Conservation (phyloP, 2,113 vertebrate genomes). For the Xenopus borealis region DNA sequence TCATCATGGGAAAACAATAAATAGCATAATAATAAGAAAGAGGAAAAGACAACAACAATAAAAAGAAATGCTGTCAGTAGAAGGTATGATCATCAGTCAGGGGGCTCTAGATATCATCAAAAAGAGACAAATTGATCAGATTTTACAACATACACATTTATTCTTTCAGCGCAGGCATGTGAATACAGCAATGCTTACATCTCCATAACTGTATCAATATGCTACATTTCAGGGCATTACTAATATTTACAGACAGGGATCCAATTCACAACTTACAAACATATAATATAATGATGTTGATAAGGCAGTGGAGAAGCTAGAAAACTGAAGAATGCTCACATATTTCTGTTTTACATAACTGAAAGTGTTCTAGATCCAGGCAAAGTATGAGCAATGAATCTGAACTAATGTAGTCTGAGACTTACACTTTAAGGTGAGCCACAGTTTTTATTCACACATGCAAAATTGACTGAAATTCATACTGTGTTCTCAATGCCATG, state of each 20-base stretch:
- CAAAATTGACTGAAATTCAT: too few species aligned
- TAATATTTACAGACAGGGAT: constrained; percentile 29
- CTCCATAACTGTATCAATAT: constrained; percentile 30
- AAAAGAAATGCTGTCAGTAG: constrained; percentile 8
- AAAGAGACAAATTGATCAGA: constrained; percentile 40
- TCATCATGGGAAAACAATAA: too few species aligned
- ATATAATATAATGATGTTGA: constrained; percentile 17
- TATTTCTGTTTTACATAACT: too few species aligned
- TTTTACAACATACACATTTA: constrained; percentile 10
- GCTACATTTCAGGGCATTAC: constrained; percentile 26
- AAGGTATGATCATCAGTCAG: constrained; percentile 20
- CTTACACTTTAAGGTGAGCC: too few species aligned
- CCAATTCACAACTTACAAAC: constrained; percentile 41
- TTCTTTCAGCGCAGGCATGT: constrained; percentile 24
- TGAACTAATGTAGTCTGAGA: too few species aligned
- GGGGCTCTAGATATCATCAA: constrained; percentile 10
- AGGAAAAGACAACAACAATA: not conserved
- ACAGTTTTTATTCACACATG: too few species aligned
- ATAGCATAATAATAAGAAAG: too few species aligned
- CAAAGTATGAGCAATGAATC: too few species aligned
- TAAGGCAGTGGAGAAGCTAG: not conserved
- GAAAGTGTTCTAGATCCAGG: too few species aligned
- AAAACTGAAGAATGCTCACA: not conserved
- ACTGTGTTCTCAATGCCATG: too few species aligned
- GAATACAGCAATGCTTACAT: constrained; percentile 27